These are phyloP conservation scores for Oligia strigilis DNA, from an alignment of 2,888 invertebrate genomes.

Conservation along the genomic window DNA sequence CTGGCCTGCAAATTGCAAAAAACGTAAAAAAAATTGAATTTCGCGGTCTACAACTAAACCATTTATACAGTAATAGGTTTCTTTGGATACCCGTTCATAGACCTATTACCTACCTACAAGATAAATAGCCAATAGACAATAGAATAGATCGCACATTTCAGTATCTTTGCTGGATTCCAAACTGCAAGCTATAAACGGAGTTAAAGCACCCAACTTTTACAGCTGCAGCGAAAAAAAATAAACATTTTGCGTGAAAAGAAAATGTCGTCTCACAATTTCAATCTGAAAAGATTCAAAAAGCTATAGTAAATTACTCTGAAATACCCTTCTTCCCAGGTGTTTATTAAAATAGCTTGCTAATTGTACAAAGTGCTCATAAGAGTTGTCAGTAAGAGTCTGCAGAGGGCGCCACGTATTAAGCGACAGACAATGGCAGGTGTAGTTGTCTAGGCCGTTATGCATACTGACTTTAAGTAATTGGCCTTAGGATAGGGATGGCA, in stretches of 20 bases:
- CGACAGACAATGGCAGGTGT: constrained; percentile 86
- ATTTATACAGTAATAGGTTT: background rate
- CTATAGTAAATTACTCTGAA: constrained; percentile 35
- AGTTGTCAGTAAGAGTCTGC: constrained; percentile 48
- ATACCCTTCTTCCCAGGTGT: constrained; percentile 35
- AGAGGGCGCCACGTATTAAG: constrained; percentile 81
- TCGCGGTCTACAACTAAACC: background rate
- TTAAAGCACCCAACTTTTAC: background rate
- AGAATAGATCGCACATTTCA: background rate
- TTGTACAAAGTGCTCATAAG: constrained; percentile 70
- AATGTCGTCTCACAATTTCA: background rate
- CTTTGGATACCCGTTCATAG: background rate
- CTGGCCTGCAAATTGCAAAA: no score
- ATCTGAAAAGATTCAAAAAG: constrained; percentile 20
- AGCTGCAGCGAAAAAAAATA: background rate
- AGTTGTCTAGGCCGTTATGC: constrained; percentile 77
- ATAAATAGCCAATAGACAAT: background rate
- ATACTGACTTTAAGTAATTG: constrained; percentile 89
- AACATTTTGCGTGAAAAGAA: background rate
- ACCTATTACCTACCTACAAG: background rate
- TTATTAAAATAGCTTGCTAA: constrained; percentile 76
- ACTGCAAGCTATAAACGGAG: no score
- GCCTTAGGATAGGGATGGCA: constrained; percentile 82
- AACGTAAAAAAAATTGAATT: no score
- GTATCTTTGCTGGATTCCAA: background rate